These are phyloP conservation scores for Myrmecobius fasciatus DNA, from an alignment of 2,113 vertebrate genomes.

Conservation along the genomic window DNA sequence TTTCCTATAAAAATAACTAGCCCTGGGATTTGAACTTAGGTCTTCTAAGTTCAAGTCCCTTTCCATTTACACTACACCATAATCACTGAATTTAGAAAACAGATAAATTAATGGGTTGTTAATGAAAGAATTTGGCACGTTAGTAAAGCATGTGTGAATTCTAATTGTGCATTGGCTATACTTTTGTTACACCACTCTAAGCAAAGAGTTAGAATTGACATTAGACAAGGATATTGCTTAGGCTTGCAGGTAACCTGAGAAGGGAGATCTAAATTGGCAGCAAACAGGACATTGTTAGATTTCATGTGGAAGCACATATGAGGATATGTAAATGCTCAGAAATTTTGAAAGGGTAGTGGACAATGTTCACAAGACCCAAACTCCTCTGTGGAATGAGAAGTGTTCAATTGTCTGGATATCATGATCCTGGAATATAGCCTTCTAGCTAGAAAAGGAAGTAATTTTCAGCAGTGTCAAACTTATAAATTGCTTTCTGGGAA, in stretches of 20 bases:
- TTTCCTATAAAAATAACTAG: not conserved
- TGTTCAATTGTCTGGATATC: not conserved
- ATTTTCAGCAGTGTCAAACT: not conserved
- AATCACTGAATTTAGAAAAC: no score
- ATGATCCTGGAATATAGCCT: not conserved
- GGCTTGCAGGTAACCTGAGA: not conserved
- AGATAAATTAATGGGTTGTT: not conserved
- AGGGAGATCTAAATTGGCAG: not conserved
- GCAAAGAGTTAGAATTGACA: not conserved
- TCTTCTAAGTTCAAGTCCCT: not conserved
- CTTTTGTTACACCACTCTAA: not conserved
- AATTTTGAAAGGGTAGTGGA: not conserved
- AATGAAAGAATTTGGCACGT: not conserved
- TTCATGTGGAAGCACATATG: not conserved
- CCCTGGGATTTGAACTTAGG: not conserved
- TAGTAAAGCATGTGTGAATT: not conserved
- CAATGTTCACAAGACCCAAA: not conserved
- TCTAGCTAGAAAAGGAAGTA: not conserved
- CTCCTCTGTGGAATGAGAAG: not conserved
- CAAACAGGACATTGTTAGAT: not conserved
- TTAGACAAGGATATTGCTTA: not conserved
- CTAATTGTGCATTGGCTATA: not conserved
- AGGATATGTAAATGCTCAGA: not conserved
- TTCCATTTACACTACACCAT: not conserved
- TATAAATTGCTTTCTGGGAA: not conserved